A percentile compares a stretch with the other conserved stretches of the same genome.
These are phyloP conservation scores for Dexiosoma caninum DNA, from an alignment of 2,888 invertebrate genomes.

Conservation along the genomic window DNA sequence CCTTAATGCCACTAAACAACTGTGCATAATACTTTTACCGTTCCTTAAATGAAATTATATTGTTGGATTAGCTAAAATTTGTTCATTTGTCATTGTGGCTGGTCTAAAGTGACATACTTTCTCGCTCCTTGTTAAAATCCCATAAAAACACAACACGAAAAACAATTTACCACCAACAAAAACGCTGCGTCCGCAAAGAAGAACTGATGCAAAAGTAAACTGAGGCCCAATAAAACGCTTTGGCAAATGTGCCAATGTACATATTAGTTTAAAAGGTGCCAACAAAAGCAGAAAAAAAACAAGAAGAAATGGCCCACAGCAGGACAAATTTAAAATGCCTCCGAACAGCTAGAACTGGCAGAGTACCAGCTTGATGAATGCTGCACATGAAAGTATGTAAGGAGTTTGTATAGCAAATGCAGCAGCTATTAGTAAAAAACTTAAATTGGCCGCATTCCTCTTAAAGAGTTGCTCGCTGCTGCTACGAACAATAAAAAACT, in stretches of 20 bases:
- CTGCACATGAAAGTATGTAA: conserved; percentile 21
- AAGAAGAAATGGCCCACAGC: conserved; percentile 63
- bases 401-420: conserved; percentile 46
- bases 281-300: too few relatives aligned
- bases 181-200: neutral
- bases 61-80: conserved; percentile 73
- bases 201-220: neutral
- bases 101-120: conserved; percentile 75
- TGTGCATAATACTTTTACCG: neutral
- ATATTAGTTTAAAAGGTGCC: conserved; percentile 56
- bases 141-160: conserved; percentile 29
- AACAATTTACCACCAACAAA: conserved; percentile 46
- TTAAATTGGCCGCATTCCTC: conserved; percentile 72
- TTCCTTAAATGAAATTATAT: conserved; percentile 65
- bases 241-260: conserved; percentile 56
- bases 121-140: conserved; percentile 70
- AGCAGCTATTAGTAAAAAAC: conserved; percentile 68
- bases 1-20: too few relatives aligned
- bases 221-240: conserved; percentile 30
- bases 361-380: conserved; percentile 43
- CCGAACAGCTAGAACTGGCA: conserved; percentile 20
- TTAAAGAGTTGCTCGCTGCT: conserved; percentile 59
- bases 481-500: neutral
- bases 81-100: conserved; percentile 76
- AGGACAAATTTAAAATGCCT: conserved; percentile 50